phyloP scores from a whole-genome alignment of 1,140 invertebrate species.

The Drosophila orena region DNA sequence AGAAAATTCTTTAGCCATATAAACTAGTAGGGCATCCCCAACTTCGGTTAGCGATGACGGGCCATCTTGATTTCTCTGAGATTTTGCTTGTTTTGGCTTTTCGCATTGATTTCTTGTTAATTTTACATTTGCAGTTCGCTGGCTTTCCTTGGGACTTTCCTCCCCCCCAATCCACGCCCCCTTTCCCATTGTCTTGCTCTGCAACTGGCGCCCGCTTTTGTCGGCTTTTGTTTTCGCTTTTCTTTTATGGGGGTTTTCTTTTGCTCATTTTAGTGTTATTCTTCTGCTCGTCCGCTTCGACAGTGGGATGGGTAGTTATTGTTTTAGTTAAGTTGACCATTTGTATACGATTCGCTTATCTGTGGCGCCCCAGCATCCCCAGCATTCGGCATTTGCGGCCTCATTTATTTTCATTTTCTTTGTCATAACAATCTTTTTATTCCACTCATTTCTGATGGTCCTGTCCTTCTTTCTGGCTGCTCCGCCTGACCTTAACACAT shows the following conservation, averaged over 20 bases:
- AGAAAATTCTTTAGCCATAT: not conserved
- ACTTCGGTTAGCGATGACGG: conserved; percentile 2
- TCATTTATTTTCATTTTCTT: conserved; percentile 83
- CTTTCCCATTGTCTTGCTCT: conserved; percentile 37
- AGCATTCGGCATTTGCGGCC: conserved; percentile 65
- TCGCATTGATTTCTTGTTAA: conserved; percentile 81
- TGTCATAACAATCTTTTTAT: conserved; percentile 80
- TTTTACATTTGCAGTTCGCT: conserved; percentile 81
- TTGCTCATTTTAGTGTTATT: conserved; percentile 65
- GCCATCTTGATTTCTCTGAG: conserved; percentile 32
- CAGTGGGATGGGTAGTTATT: conserved; percentile 52
- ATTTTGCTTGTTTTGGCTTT: conserved; percentile 56
- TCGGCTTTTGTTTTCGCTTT: conserved; percentile 69
- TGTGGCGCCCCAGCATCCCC: conserved; percentile 38
- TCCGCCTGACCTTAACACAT: conserved; percentile 49
- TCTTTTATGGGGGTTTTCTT: conserved; percentile 63
- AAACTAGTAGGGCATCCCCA: conserved; percentile 6
- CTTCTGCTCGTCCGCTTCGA: conserved; percentile 28
- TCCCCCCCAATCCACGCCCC: not conserved
- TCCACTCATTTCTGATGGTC: conserved; percentile 44
- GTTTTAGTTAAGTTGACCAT: conserved; percentile 83
- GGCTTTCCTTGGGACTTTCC: conserved; percentile 45
- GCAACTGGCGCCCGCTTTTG: conserved; percentile 61
- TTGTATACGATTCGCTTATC: conserved; percentile 78
- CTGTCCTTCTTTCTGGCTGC: conserved; percentile 4